Percentiles rank a stretch among this genome's conserved stretches.
Conservation (phyloP, 2,888 invertebrate genomes). For the Chouioia cunea region DNA sequence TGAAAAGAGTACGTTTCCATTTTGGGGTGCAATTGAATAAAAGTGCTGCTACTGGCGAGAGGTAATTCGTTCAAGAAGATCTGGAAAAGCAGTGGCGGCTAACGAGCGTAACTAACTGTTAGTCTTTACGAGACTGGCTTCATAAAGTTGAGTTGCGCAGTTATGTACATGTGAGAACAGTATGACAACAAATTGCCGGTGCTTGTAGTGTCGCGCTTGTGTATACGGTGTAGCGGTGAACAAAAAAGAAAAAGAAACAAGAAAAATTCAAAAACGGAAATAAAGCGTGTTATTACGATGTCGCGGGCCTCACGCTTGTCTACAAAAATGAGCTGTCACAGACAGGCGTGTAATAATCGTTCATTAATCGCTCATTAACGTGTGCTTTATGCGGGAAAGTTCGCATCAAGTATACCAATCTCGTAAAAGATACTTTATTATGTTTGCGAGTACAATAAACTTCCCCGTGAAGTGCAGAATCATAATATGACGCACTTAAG, state of each 20-base stretch:
- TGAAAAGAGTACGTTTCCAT: too few relatives aligned
- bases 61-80: neutral
- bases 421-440: constrained; percentile 31
- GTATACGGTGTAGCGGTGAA: neutral
- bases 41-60: too few relatives aligned
- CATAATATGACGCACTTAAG: too few relatives aligned
- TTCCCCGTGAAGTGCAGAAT: too few relatives aligned
- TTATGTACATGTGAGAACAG: constrained; percentile 21
- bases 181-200: constrained; percentile 25
- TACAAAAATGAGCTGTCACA: constrained; percentile 3
- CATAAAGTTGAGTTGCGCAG: constrained; percentile 19
- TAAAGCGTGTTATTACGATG: constrained; percentile 29
- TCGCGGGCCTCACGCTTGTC: neutral
- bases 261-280: constrained; percentile 37
- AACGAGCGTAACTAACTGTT: constrained; percentile 58
- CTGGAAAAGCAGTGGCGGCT: constrained; percentile 44
- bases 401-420: constrained; percentile 5
- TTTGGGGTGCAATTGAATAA: too few relatives aligned
- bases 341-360: constrained; percentile 26
- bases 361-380: constrained; percentile 42
- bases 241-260: neutral
- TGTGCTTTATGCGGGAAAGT: constrained; percentile 29
- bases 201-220: constrained; percentile 21
- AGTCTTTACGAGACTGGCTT: constrained; percentile 49
- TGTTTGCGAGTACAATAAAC: constrained; percentile 11